Conservation (phyloP, 2,113 vertebrate species). For the Talpa occidentalis region DNA sequence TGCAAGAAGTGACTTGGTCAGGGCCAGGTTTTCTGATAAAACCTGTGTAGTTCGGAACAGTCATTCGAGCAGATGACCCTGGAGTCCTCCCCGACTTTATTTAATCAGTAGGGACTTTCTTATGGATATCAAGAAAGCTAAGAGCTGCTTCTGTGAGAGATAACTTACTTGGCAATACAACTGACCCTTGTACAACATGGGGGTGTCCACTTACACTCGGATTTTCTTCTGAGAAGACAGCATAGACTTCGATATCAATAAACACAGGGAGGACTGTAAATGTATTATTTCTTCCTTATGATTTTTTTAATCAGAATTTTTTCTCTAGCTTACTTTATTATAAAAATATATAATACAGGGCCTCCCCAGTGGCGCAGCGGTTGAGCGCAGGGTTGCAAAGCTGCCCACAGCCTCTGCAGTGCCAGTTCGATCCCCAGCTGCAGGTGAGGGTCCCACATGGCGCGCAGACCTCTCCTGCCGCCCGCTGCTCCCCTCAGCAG, state of each 20-base stretch:
- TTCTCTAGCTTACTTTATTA: not conserved
- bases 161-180: not conserved
- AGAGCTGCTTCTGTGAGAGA: not conserved
- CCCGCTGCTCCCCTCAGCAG: too few species aligned
- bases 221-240: not conserved
- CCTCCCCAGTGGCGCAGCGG: too few species aligned
- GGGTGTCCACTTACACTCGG: not conserved
- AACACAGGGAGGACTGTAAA: not conserved
- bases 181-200: not conserved
- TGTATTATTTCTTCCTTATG: not conserved
- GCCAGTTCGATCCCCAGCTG: too few species aligned
- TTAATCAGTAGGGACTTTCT: not conserved
- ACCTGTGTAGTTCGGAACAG: rapidly evolving
- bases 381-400: too few species aligned
- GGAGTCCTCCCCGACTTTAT: not conserved
- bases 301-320: too few species aligned
- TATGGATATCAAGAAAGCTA: not conserved
- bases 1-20: rapidly evolving
- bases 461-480: too few species aligned
- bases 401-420: too few species aligned
- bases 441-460: too few species aligned
- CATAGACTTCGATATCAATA: too few species aligned
- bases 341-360: not conserved
- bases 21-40: not conserved
- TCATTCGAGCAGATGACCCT: not conserved